Base-by-base conservation (phyloP, 2,888 invertebrate genomes). In the Thymelicus lineola region DNA sequence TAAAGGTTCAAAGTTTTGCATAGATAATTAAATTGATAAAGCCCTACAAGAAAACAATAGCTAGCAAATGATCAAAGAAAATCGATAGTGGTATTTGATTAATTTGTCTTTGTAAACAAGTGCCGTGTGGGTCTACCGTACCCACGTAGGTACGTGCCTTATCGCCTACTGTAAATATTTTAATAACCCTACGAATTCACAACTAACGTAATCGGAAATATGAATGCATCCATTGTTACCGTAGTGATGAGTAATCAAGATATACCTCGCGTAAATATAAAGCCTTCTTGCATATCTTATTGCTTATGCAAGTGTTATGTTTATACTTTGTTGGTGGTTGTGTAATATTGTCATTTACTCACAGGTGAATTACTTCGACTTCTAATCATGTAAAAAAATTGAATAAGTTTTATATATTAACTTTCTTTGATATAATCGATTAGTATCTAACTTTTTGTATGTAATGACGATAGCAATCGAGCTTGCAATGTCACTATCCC, bases 131-230 rank as follows among this genome's bases (percentile, higher is more conserved):
- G 66, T 62, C 67, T 68, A 71, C 63, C 70, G 66, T 70, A 65
- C 71, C 70, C 68, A 71, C 71, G 65, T 46, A 45, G 9, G 53
- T 53, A 20, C 57, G 35, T 62, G 62, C 46, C 42, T 66, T 59
- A 72, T 69, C 72, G 70, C 73, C 72, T 72, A 72, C 74, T 71
- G 70, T 42, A 67, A 61, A 67, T 67, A 61, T 67, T 61, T 67
- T 61, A 67, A 55, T 61, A 35, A 46, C 15, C 53, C 35, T 67
- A 61, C 6, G 35, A 68, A 68, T 68, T 68, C 45, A 36, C 61
- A 59, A 70, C 1, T 72, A 75, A 76, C 74, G 75, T 78, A 73
- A 75, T 76, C 77, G 75, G 77, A 79, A 78, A 77, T 75, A 75
- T 70, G 71, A 50, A 63, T 69, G 58, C 58, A 69, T n/a, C 69